phyloP scores from a whole-genome alignment of 2,113 vertebrate genomes.

The Otus sunia region DNA sequence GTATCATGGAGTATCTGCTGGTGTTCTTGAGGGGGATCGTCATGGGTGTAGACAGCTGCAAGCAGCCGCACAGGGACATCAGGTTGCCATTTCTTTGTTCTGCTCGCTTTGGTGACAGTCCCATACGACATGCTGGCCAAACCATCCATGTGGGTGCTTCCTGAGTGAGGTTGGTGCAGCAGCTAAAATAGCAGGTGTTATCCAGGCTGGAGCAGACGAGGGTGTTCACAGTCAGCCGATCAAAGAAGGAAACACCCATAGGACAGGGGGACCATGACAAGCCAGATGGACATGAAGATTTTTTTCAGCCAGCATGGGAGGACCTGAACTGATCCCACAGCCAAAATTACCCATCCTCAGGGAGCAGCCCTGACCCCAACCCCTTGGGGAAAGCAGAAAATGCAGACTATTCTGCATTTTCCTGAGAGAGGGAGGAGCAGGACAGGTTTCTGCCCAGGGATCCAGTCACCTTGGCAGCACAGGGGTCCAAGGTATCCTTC shows the following conservation, averaged over 20 bases:
- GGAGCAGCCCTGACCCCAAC: not conserved
- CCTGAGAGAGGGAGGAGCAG: not conserved
- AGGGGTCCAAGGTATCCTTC: constrained; percentile 39
- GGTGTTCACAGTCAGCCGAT: fast-evolving
- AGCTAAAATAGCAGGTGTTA: not conserved
- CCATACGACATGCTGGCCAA: not conserved
- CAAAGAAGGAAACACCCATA: not conserved
- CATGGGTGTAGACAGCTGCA: fast-evolving
- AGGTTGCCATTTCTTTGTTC: not conserved
- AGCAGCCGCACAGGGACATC: not conserved
- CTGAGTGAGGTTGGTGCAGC: not conserved
- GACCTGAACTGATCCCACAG: not conserved
- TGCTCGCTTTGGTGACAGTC: not conserved
- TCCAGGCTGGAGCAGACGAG: not conserved
- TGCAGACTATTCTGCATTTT: constrained; percentile 4
- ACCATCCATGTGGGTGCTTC: not conserved
- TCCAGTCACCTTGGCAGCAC: constrained; percentile 2
- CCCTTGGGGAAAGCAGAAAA: not conserved
- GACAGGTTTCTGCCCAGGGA: not conserved
- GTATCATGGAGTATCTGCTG: not conserved
- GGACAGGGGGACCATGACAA: not conserved
- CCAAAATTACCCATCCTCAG: not conserved
- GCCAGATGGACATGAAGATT: not conserved
- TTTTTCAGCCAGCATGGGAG: not conserved
- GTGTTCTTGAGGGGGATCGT: no score